A percentile compares a stretch with the other conserved stretches of the same genome.
Evolutionary conservation across 1,140 invertebrate genomes (phyloP).

Genomic region (Acromyrmex echinatior): DNA sequence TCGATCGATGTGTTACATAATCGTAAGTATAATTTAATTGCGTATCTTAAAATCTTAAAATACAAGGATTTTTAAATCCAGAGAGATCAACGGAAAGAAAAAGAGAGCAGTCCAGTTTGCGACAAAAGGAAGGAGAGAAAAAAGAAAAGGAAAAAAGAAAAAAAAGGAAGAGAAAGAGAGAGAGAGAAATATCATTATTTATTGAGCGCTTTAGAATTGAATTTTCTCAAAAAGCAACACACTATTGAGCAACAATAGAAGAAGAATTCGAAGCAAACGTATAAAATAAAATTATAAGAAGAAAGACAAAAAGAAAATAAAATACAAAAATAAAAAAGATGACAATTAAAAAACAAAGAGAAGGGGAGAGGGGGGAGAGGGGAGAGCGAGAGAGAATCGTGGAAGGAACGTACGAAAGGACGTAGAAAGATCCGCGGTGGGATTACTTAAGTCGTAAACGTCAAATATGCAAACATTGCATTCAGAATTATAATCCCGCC

Average conservation of each 20-base stretch:
- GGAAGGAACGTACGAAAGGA: slow-evolving; percentile 49
- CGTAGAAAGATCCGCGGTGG: slow-evolving; percentile 65
- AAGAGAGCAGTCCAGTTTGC: slow-evolving; percentile 17
- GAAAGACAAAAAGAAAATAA: too few species aligned
- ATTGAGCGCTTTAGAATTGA: too few species aligned
- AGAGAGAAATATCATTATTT: slow-evolving; percentile 14
- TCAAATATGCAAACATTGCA: slow-evolving; percentile 81
- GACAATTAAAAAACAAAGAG: too few species aligned
- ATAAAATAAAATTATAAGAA: too few species aligned
- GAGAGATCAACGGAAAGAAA: slow-evolving; percentile 4
- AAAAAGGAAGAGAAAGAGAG: slow-evolving; percentile 22
- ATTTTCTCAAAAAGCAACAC: too few species aligned
- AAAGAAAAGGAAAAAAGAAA: slow-evolving; percentile 46
- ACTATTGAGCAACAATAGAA: too few species aligned
- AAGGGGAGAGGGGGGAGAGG: too few species aligned
- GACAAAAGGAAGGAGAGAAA: slow-evolving; percentile 35
- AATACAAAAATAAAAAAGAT: too few species aligned
- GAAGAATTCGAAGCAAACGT: too few species aligned
- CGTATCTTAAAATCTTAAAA: too few species aligned
- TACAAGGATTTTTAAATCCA: not conserved
- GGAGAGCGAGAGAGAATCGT: slow-evolving; percentile 60
- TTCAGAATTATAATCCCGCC: slow-evolving; percentile 75
- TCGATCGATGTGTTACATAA: not conserved
- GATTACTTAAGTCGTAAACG: slow-evolving; percentile 77
- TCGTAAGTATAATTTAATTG: not conserved